These are phyloP conservation scores for Athene cunicularia DNA, from an alignment of 2,113 vertebrate genomes.

Conservation along the genomic window DNA sequence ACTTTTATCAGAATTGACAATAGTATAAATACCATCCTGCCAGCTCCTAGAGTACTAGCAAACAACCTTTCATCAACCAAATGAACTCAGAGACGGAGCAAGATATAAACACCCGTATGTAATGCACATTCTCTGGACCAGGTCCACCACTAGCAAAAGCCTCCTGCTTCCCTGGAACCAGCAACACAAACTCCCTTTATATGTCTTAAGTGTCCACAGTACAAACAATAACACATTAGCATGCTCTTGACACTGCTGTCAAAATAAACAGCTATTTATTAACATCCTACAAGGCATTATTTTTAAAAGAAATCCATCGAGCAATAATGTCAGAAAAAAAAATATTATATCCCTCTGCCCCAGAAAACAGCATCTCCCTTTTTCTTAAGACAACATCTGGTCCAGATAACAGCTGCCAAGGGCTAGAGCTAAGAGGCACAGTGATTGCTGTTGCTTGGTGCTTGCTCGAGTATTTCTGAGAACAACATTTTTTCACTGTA, in stretches of 20 bases:
- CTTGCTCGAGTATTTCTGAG: slow-evolving; percentile 4
- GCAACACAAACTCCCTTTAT: slow-evolving; percentile 29
- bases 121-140: slow-evolving; percentile 57
- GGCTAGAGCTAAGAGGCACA: background rate
- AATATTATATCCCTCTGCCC: slow-evolving; percentile 54
- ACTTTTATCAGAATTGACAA: slow-evolving; percentile 38
- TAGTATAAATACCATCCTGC: slow-evolving; percentile 46
- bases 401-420: slow-evolving; percentile 63
- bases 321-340: slow-evolving; percentile 61
- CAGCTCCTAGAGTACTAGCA: slow-evolving; percentile 46
- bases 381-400: slow-evolving; percentile 74
- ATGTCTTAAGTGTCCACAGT: background rate
- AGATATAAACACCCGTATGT: slow-evolving; percentile 55
- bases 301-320: slow-evolving; percentile 42
- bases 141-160: slow-evolving; percentile 37
- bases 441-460: background rate
- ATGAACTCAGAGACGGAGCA: slow-evolving; percentile 18
- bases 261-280: slow-evolving; percentile 75
- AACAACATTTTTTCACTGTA: background rate
- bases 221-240: slow-evolving; percentile 70
- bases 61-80: slow-evolving; percentile 57
- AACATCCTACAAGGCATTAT: slow-evolving; percentile 57
- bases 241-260: slow-evolving; percentile 60
- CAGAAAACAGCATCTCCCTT: slow-evolving; percentile 71
- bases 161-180: slow-evolving; percentile 45